Evolutionary conservation across 2,888 invertebrate genomes (phyloP).

Genomic region (Ormyrus thymus): DNA sequence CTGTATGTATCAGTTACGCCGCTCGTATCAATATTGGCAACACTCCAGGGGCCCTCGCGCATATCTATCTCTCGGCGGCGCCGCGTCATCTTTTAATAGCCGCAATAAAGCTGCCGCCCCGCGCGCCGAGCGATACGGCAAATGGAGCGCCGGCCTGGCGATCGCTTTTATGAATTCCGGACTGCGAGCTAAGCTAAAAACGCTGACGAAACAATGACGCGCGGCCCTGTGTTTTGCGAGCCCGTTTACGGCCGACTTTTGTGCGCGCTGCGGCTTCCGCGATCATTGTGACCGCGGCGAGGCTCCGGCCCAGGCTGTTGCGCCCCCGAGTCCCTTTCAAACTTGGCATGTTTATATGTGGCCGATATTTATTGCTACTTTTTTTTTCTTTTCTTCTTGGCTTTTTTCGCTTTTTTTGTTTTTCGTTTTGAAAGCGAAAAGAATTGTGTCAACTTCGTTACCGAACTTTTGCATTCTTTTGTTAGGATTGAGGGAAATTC

Average conservation of each 20-base stretch:
- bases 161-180: not conserved
- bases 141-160: conserved; percentile 42
- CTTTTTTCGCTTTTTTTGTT: no score
- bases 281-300: not conserved
- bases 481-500: no score
- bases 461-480: no score
- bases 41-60: conserved; percentile 57
- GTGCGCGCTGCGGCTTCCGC: not conserved
- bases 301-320: not conserved
- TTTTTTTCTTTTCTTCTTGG: no score
- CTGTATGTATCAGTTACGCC: conserved; percentile 35
- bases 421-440: no score
- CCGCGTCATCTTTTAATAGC: conserved; percentile 66
- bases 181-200: conserved; percentile 2
- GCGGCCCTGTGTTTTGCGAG: not conserved
- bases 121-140: conserved; percentile 35
- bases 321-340: not conserved
- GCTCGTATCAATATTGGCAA: conserved; percentile 66
- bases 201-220: conserved; percentile 20
- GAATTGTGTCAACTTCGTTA: no score
- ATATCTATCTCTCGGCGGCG: conserved; percentile 51
- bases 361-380: no score
- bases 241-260: conserved; percentile 5
- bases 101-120: conserved; percentile 59
- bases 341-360: no score